Conservation (phyloP, 2,888 invertebrate genomes). For the Octodonta nipae region DNA sequence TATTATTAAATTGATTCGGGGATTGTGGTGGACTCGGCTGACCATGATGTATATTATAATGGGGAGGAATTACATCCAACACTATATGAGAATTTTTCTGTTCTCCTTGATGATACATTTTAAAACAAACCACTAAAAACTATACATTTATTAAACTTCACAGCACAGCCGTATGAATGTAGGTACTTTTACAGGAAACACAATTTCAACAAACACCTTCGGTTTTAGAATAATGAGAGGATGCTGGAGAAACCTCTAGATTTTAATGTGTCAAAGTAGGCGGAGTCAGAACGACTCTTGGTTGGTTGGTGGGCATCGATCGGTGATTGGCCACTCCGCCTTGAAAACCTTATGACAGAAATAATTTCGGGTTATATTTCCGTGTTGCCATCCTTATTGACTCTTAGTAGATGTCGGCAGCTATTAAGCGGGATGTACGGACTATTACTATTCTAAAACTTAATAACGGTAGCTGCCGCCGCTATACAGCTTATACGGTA, state of each 20-base stretch:
- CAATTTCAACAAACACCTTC: too few relatives aligned
- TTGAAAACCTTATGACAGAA: conserved; percentile 14
- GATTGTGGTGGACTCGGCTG: conserved; percentile 39
- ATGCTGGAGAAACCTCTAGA: too few relatives aligned
- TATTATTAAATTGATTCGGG: conserved; percentile 30
- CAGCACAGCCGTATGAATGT: too few relatives aligned
- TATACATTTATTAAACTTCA: too few relatives aligned
- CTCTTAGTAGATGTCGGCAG: conserved; percentile 33
- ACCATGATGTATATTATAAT: conserved; percentile 34
- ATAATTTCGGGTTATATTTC: conserved; percentile 21
- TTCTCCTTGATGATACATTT: conserved; percentile 28
- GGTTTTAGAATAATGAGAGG: background rate
- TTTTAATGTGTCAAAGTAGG: conserved; percentile 15
- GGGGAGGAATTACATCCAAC: conserved; percentile 46
- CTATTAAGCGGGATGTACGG: conserved; percentile 30
- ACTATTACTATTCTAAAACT: conserved; percentile 25
- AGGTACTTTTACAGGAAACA: too few relatives aligned
- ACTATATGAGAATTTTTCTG: conserved; percentile 39
- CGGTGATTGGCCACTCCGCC: conserved; percentile 29
- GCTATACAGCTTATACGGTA: conserved; percentile 28
- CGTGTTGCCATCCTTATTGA: conserved; percentile 27
- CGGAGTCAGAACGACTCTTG: conserved; percentile 18
- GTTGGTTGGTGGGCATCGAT: conserved; percentile 30
- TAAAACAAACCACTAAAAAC: too few relatives aligned
- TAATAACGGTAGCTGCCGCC: conserved; percentile 23